Percentiles rank a stretch among this genome's conserved stretches.
phyloP scores from a whole-genome alignment of 2,113 vertebrate genomes.

The Chascanopsetta lugubris region DNA sequence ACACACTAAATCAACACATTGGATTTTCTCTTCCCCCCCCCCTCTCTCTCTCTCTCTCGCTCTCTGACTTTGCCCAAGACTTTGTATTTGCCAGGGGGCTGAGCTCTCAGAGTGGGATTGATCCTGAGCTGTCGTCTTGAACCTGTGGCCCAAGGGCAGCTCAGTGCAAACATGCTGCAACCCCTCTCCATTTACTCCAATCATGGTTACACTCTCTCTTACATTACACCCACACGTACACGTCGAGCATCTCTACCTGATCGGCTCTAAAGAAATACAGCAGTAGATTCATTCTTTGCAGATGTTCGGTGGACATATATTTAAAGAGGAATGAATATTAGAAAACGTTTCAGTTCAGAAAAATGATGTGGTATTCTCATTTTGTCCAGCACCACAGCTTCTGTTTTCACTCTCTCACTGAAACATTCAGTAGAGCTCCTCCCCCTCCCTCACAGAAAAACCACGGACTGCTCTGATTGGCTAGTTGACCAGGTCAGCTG shows the following conservation, averaged over 20 bases:
- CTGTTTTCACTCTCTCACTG: too few species aligned
- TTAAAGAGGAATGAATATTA: too few species aligned
- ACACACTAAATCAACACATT: slow-evolving; percentile 65
- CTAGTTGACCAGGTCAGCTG: too few species aligned
- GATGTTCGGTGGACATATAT: too few species aligned
- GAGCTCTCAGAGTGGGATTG: slow-evolving; percentile 73
- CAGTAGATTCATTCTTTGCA: not conserved
- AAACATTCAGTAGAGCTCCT: too few species aligned
- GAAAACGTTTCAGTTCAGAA: too few species aligned
- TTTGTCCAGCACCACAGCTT: too few species aligned
- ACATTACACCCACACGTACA: slow-evolving; percentile 23
- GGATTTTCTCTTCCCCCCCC: slow-evolving; percentile 44
- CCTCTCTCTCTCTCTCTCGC: slow-evolving; percentile 21
- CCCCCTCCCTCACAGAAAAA: too few species aligned
- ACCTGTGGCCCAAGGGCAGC: slow-evolving; percentile 73
- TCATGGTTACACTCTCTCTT: slow-evolving; percentile 47
- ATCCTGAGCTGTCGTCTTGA: slow-evolving; percentile 74
- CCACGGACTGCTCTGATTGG: too few species aligned
- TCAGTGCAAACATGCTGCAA: slow-evolving; percentile 72
- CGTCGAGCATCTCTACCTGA: slow-evolving; percentile 1
- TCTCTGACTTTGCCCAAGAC: slow-evolving; percentile 51
- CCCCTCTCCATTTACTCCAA: slow-evolving; percentile 63
- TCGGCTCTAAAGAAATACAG: slow-evolving; percentile 13
- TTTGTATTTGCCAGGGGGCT: slow-evolving; percentile 68
- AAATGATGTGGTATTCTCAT: too few species aligned